Conservation (phyloP, 2,797 vertebrate genomes). For the Fistularia tabacaria region DNA sequence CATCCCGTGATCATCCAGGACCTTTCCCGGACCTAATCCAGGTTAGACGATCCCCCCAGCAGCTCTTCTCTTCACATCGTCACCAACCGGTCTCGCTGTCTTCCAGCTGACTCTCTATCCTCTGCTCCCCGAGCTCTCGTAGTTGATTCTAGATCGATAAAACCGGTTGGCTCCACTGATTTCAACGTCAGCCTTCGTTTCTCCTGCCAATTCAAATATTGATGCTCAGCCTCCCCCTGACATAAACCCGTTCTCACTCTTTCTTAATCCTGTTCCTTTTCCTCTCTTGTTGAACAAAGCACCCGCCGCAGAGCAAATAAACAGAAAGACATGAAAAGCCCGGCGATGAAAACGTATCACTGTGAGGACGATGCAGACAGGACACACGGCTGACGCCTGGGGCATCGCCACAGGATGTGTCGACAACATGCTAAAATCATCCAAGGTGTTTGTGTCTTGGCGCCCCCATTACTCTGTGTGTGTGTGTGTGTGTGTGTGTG, state of each 20-base stretch:
- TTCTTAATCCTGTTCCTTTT: conserved; percentile 28
- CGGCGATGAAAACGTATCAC: too few relatives aligned
- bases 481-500: too few relatives aligned
- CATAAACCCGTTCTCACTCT: conserved; percentile 39
- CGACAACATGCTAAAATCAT: too few relatives aligned
- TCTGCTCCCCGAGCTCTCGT: not conserved
- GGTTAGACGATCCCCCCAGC: not conserved
- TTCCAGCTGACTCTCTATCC: not conserved
- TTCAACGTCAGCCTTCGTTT: conserved; percentile 11
- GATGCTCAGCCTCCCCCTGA: conserved; percentile 11
- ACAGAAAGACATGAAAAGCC: not conserved
- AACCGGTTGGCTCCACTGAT: conserved; percentile 35
- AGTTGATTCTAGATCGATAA: conserved; percentile 2
- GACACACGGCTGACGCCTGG: too few relatives aligned
- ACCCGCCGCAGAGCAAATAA: conserved; percentile 3
- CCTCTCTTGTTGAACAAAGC: conserved; percentile 6
- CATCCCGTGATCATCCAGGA: not conserved
- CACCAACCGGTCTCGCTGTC: not conserved
- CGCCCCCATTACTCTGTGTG: too few relatives aligned
- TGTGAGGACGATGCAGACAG: too few relatives aligned
- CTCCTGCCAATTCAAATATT: conserved; percentile 52
- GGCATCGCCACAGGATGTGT: too few relatives aligned
- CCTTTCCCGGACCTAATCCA: conserved; percentile 1
- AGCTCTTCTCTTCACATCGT: not conserved
- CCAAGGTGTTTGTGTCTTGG: too few relatives aligned